Base-by-base conservation (phyloP, 2,888 invertebrate species). In the Mythimna ferrago region DNA sequence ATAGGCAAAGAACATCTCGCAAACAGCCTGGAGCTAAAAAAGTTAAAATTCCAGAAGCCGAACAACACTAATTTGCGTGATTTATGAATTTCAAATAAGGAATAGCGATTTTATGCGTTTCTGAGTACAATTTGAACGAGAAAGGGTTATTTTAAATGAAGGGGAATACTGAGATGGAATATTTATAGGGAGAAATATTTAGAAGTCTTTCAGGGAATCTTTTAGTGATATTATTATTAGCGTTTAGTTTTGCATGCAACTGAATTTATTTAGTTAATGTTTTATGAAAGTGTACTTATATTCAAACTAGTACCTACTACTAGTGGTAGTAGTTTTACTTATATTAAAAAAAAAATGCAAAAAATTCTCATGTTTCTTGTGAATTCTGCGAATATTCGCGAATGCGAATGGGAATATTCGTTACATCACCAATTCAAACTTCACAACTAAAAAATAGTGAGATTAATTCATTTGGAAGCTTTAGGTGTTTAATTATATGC, bases 71-170 rank as follows among this genome's bases (percentile, higher is more conserved):
- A 89, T 90, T 90, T 88, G 78, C 80, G 89, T 89, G 89, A 91
- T 91, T 91, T 91, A 91, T 90, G 88, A 89, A 90, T 88, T 87
- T 85, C 85, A 90, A 90, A 89, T 90, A 84, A 87, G 88, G 84
- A 73, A 83, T 81, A 79, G 67, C 72, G 75, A 82, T 83, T 88
- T 87, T 86, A 85, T 83, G 81, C 80, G 78, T 83, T 82, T 82
- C 77, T 70, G 78, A 84, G 72, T 71, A 75, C 78, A 84, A 82
- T 75, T 82, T 73, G 80, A 80, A 75, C 67, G 66, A 64, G 66
- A 78, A 85, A 81, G 83, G 84, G 85, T 86, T 84, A 73, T 73
- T 82, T 81, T 65, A 75, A 80, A 83, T 83, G 60, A 57, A 76
- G 76, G 77, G 79, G 78, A 81, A 75, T 70, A 51, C 26, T 56